Evolutionary conservation across 2,888 invertebrate genomes (phyloP).

Genomic region (Volucella inflata): DNA sequence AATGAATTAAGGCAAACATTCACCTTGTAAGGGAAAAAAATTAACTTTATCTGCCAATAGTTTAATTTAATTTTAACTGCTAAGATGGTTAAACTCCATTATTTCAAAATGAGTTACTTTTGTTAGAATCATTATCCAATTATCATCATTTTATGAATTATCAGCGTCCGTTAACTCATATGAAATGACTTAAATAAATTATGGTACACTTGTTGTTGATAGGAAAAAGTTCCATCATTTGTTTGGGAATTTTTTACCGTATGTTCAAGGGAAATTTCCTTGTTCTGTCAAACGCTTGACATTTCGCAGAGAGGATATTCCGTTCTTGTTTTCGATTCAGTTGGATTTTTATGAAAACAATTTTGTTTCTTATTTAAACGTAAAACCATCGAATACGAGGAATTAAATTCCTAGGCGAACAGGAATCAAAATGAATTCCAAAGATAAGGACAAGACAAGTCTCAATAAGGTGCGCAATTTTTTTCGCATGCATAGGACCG

Average conservation of each 20-base stretch:
- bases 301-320: background rate
- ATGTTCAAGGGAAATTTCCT: slow-evolving; percentile 28
- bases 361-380: background rate
- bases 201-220: no score
- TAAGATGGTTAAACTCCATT: no score
- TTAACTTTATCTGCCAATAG: no score
- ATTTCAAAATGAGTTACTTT: no score
- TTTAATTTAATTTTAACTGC: no score
- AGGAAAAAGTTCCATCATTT: background rate
- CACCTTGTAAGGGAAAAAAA: no score
- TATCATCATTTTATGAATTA: no score
- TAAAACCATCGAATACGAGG: background rate
- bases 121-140: no score
- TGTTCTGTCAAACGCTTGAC: slow-evolving; percentile 44
- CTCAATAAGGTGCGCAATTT: slow-evolving; percentile 90
- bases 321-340: slow-evolving; percentile 30
- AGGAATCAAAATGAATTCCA: slow-evolving; percentile 80
- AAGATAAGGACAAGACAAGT: slow-evolving; percentile 80
- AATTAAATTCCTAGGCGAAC: background rate
- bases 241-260: slow-evolving; percentile 50
- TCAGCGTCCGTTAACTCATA: no score
- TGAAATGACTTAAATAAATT: no score
- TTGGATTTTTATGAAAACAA: slow-evolving; percentile 11
- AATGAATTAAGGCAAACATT: no score
- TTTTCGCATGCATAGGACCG: slow-evolving; percentile 86